These are phyloP conservation scores for Carcharodon carcharias DNA, from an alignment of 2,797 vertebrate genomes.

Conservation along the genomic window DNA sequence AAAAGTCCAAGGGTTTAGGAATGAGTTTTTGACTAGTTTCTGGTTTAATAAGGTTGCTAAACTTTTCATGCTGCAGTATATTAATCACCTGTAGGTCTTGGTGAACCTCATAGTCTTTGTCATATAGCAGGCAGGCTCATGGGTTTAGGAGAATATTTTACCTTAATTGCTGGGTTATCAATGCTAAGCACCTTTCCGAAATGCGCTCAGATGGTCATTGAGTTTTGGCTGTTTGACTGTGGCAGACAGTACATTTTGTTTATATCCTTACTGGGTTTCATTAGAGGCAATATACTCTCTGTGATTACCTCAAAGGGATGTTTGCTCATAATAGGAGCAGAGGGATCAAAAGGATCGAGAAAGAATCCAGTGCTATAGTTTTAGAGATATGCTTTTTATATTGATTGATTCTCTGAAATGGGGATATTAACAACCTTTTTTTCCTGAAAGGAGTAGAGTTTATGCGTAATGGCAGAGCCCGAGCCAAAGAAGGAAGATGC, in stretches of 20 bases:
- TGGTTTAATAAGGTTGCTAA: neutral
- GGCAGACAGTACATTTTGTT: neutral
- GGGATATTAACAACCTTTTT: neutral
- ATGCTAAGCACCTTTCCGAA: neutral
- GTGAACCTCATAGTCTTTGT: neutral
- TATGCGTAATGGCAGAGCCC: constrained; percentile 66
- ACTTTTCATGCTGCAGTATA: neutral
- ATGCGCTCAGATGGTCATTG: neutral
- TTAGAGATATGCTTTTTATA: neutral
- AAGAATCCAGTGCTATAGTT: neutral
- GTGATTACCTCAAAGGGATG: neutral
- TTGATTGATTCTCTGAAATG: neutral
- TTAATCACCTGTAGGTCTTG: neutral
- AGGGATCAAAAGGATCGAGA: neutral
- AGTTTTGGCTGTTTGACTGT: neutral
- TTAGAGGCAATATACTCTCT: neutral
- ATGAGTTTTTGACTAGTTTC: neutral
- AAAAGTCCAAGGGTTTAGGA: neutral
- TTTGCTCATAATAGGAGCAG: neutral
- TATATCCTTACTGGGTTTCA: neutral
- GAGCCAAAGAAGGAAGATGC: constrained; percentile 92
- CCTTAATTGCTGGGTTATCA: neutral
- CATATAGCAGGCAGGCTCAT: neutral
- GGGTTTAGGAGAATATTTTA: neutral
- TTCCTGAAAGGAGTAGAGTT: constrained; percentile 42